Evolutionary conservation across 92 coral and sea anemone species (phyloP), one percentile per base, ranked within the genome.

Genomic region (Metridium senile): DNA sequence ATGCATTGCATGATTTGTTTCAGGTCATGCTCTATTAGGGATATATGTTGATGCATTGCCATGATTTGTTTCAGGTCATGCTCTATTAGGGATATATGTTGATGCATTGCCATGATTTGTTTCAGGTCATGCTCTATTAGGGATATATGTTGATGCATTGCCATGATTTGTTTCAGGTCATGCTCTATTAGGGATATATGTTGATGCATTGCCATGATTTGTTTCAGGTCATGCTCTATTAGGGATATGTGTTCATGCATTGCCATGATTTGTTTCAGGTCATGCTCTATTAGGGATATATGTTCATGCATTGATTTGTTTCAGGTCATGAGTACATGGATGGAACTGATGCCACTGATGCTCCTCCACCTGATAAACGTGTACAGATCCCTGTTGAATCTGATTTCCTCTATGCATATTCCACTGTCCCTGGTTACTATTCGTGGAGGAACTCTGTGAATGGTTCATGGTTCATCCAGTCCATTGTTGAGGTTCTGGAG

Each of bases 251-350:
- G n/a, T 39, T 39, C 49, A 39, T 39, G 49, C 13, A 39, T 39
- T 4, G 49, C 13, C 49, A 39, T 13, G 8, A 4, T 39, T 39
- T 39, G 6, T 39, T 6, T 4, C 6, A 13, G 49, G 49, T 4
- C 49, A 39, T 6, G 49, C 13, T 39, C 13, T 39, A 4, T 13
- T 4, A 39, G 6, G 8, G 8, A 39, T 4, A 4, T 4, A 39
- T 4, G 13, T 39, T n/a, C n/a, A 13, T 39, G 49, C 6, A 39
- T 13, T 4, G 13, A 4, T 30, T 45, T 51, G 1, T 22, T 16
- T 22, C 68, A 91, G 97, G 97, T 4, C 97, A 91, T 73, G 97
- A 91, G 71, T 91, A 91, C 89, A 92, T 92, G 97, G 97, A 92
- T 69, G 97, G 97, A 0, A 81, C 70, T 33, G 97, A 92, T 64